Conservation (phyloP, 1,140 invertebrate species). For the Melanaphis sacchari region DNA sequence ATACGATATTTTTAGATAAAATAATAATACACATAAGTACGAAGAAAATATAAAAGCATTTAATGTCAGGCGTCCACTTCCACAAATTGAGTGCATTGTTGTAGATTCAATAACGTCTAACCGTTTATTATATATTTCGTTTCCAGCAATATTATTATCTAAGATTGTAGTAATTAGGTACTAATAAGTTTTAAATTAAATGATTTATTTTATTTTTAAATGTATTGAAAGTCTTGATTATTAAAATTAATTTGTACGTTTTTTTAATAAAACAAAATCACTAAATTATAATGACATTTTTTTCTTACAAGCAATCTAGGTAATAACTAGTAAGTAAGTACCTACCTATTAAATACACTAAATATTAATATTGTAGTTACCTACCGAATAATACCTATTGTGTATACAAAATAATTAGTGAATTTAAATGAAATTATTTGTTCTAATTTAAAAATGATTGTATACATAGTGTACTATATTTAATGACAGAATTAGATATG, state of each 20-base stretch:
- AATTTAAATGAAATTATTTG: not conserved
- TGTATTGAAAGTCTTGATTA: too few species aligned
- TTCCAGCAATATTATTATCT: not conserved
- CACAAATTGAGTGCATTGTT: too few species aligned
- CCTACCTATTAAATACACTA: not conserved
- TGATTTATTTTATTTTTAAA: not conserved
- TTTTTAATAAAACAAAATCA: not conserved
- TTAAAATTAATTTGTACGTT: not conserved
- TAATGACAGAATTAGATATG: not conserved
- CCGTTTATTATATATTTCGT: not conserved
- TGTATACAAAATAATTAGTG: not conserved
- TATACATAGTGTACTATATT: too few species aligned
- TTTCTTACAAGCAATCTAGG: not conserved
- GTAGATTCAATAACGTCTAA: too few species aligned
- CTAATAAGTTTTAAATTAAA: not conserved
- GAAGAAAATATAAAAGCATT: too few species aligned
- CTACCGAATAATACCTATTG: not conserved
- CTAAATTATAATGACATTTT: not conserved
- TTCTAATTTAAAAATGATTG: not conserved
- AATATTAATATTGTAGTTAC: not conserved
- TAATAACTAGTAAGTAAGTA: not conserved
- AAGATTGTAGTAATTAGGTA: not conserved
- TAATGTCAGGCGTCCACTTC: too few species aligned
- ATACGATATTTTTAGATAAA: too few species aligned
- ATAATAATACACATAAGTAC: too few species aligned